Percentiles rank a stretch among this genome's conserved stretches.
Evolutionary conservation across 1,140 invertebrate genomes (phyloP).

Genomic region (Drosophila lacteicornis): DNA sequence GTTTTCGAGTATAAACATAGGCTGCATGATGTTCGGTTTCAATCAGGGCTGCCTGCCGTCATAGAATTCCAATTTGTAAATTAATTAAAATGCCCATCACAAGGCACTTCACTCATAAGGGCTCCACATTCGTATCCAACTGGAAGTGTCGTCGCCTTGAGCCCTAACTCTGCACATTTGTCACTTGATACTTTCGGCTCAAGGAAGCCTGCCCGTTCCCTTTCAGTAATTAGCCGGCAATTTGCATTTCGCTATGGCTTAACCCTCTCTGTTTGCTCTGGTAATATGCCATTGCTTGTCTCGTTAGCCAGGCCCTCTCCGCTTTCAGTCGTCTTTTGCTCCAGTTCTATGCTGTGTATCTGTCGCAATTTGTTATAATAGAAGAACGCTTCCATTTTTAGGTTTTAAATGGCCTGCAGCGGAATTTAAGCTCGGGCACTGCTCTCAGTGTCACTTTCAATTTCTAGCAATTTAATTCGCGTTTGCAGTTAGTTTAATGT

Average conservation of each 20-base stretch:
- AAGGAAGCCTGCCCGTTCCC: conserved; percentile 9
- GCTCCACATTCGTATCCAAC: not conserved
- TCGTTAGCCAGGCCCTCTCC: not conserved
- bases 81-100: not conserved
- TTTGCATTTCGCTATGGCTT: conserved; percentile 55
- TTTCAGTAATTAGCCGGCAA: conserved; percentile 62
- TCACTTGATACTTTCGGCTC: conserved; percentile 59
- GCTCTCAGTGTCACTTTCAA: conserved; percentile 76
- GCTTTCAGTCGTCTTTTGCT: conserved; percentile 19
- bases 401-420: conserved; percentile 33
- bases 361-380: conserved; percentile 55
- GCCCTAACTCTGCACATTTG: conserved; percentile 50
- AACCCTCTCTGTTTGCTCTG: conserved; percentile 30
- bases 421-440: conserved; percentile 52
- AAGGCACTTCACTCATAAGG: not conserved
- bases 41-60: conserved; percentile 2
- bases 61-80: conserved; percentile 9
- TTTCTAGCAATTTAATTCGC: conserved; percentile 80
- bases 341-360: conserved; percentile 10
- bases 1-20: conserved; percentile 1
- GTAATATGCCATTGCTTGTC: conserved; percentile 9
- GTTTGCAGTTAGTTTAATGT: conserved; percentile 56
- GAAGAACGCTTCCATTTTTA: conserved; percentile 48
- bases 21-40: no score
- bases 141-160: conserved; percentile 11